phyloP scores from a whole-genome alignment of 2,113 vertebrate genomes.

The Pholis gunnellus region DNA sequence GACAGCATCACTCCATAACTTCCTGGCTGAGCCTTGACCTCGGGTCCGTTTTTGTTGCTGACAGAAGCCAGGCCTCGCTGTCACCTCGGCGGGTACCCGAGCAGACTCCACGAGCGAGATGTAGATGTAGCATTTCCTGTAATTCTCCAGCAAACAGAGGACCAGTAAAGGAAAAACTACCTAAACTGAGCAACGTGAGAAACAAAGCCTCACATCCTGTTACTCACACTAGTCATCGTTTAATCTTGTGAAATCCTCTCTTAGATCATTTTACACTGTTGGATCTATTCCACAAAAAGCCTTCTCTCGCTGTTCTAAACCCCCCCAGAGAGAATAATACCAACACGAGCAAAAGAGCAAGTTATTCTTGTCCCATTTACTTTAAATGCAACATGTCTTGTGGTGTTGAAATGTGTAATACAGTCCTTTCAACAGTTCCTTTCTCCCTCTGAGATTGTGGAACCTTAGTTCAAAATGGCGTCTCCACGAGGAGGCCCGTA shows the following conservation, averaged over 20 bases:
- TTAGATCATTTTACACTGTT: background rate
- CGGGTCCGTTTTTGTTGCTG: slow-evolving; percentile 54
- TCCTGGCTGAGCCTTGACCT: slow-evolving; percentile 73
- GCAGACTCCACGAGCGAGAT: slow-evolving; percentile 27
- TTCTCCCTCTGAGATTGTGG: slow-evolving; percentile 29
- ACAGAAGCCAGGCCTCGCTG: slow-evolving; percentile 70
- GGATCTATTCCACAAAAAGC: slow-evolving; percentile 20
- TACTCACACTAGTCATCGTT: slow-evolving; percentile 1
- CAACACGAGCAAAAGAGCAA: slow-evolving; percentile 40
- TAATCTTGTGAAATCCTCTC: slow-evolving; percentile 12
- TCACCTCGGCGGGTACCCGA: slow-evolving; percentile 50
- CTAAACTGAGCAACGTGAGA: background rate
- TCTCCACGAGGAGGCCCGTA: slow-evolving; percentile 7
- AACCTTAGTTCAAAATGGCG: slow-evolving; percentile 28
- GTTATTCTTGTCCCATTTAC: slow-evolving; percentile 33
- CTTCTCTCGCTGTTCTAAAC: slow-evolving; percentile 10
- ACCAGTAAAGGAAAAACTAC: background rate
- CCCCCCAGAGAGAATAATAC: slow-evolving; percentile 23
- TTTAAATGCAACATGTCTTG: slow-evolving; percentile 51
- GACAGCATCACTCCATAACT: slow-evolving; percentile 73
- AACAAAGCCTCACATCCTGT: background rate
- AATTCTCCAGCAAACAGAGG: background rate
- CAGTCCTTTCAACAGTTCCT: slow-evolving; percentile 15
- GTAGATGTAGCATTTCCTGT: slow-evolving; percentile 23
- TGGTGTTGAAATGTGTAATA: slow-evolving; percentile 51